phyloP scores from a whole-genome alignment of 2,888 invertebrate species.

The Eilema griseolum region DNA sequence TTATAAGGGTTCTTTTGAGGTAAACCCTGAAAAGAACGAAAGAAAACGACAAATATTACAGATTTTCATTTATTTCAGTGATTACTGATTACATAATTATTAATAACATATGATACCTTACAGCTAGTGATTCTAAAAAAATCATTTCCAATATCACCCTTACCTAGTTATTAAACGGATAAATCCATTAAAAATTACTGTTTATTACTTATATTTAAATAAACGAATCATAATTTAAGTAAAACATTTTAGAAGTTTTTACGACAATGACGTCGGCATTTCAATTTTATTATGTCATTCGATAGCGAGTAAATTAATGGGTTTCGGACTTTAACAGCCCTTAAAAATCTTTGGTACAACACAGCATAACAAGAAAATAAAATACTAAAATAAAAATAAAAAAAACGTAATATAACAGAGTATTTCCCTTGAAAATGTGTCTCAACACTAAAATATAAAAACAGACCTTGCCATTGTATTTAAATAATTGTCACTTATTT shows the following conservation, averaged over 20 bases:
- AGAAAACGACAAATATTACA: conserved; percentile 63
- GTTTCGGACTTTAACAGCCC: conserved; percentile 30
- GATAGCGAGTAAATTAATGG: conserved; percentile 40
- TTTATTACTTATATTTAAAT: conserved; percentile 59
- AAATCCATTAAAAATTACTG: conserved; percentile 83
- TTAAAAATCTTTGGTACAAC: conserved; percentile 60
- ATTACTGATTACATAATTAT: conserved; percentile 86
- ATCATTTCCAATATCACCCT: conserved; percentile 87
- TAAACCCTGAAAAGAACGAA: conserved; percentile 31
- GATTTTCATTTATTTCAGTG: conserved; percentile 85
- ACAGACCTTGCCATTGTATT: conserved; percentile 68
- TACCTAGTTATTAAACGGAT: conserved; percentile 83
- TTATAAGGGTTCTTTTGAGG: too few relatives aligned
- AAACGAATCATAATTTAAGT: conserved; percentile 43
- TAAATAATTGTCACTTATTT: conserved; percentile 45
- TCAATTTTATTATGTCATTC: conserved; percentile 44
- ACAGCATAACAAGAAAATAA: conserved; percentile 51
- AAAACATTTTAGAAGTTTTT: conserved; percentile 48
- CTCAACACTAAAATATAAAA: conserved; percentile 36
- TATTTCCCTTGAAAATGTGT: conserved; percentile 51
- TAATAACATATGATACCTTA: conserved; percentile 86
- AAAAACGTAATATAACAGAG: conserved; percentile 37
- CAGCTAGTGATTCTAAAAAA: conserved; percentile 86
- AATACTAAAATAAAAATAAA: conserved; percentile 38
- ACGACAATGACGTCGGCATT: conserved; percentile 49